Evolutionary conservation across 2,888 invertebrate species (phyloP).

Genomic region (Eupithecia subumbrata): DNA sequence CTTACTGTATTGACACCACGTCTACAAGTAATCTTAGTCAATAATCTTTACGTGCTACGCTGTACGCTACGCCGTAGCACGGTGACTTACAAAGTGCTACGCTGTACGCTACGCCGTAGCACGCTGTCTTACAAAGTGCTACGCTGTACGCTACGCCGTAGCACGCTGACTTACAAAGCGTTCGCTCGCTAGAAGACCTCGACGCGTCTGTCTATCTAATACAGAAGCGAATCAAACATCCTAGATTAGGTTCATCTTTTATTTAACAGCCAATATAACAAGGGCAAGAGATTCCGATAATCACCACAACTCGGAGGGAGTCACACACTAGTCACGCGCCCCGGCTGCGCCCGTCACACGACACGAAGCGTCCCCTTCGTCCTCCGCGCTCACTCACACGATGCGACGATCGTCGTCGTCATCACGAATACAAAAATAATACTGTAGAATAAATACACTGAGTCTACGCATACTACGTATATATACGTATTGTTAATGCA

Average conservation of each 20-base stretch:
- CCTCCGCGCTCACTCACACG: slow-evolving; percentile 37
- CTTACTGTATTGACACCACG: no score
- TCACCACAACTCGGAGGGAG: slow-evolving; percentile 34
- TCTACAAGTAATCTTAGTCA: no score
- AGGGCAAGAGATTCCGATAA: slow-evolving; percentile 59
- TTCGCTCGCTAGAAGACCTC: neutral
- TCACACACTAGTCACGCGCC: neutral
- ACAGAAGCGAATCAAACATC: slow-evolving; percentile 37
- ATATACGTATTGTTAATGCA: neutral
- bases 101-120: no score
- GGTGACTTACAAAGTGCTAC: no score
- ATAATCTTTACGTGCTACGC: no score
- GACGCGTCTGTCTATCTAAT: neutral
- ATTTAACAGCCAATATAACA: slow-evolving; percentile 70
- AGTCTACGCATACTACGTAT: neutral
- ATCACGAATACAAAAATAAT: slow-evolving; percentile 74
- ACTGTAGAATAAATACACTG: slow-evolving; percentile 72
- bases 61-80: no score
- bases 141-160: no score
- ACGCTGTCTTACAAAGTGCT: no score
- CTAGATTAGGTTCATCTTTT: slow-evolving; percentile 56
- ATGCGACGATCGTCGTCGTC: slow-evolving; percentile 58
- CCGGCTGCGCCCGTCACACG: slow-evolving; percentile 26
- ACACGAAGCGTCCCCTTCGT: neutral
- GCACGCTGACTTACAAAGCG: neutral